These are phyloP conservation scores for Phrynocephalus guinanensis DNA, from an alignment of 2,797 vertebrate species.

Conservation along the genomic window DNA sequence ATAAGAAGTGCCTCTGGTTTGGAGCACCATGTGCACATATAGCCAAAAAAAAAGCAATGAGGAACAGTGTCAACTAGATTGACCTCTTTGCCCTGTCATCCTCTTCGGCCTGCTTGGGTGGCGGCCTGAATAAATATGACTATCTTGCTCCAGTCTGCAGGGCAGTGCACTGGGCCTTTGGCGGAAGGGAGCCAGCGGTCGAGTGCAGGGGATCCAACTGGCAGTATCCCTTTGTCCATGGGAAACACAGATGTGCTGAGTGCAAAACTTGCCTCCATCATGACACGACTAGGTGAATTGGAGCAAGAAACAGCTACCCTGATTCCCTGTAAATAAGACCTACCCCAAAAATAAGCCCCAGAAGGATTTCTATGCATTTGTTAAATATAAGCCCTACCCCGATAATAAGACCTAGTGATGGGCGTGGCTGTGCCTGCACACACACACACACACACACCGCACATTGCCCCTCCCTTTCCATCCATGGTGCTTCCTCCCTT, in stretches of 20 bases:
- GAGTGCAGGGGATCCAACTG: rapidly evolving
- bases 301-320: background rate
- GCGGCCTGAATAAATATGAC: rapidly evolving
- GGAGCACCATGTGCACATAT: rapidly evolving
- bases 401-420: too few species aligned
- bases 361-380: too few species aligned
- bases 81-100: rapidly evolving
- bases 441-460: too few species aligned
- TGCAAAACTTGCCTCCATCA: background rate
- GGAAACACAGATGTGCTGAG: background rate
- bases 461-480: too few species aligned
- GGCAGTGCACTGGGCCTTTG: rapidly evolving
- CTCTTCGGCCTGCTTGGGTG: rapidly evolving
- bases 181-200: background rate
- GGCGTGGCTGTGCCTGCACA: too few species aligned
- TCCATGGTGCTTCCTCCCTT: too few species aligned
- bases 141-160: background rate
- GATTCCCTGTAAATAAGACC: too few species aligned
- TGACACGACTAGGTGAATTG: background rate
- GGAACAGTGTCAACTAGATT: rapidly evolving
- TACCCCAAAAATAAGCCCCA: too few species aligned
- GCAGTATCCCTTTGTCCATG: background rate
- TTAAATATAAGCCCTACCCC: too few species aligned
- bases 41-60: background rate
- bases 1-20: rapidly evolving